Conservation (phyloP, 2,113 vertebrate genomes). For the Microcebus tavaratra region DNA sequence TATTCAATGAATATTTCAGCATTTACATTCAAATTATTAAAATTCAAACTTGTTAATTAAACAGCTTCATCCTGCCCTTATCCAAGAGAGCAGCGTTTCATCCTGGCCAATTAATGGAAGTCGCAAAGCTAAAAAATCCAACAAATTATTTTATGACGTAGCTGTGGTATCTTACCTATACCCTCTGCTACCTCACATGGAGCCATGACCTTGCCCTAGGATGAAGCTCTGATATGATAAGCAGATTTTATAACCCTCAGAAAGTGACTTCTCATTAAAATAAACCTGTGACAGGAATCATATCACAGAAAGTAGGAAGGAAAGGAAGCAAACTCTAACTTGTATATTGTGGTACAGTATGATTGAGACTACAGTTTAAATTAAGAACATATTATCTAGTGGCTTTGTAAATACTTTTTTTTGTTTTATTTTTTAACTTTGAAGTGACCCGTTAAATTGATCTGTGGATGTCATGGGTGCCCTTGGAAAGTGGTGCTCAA, state of each 20-base stretch:
- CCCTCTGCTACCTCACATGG: not conserved
- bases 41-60: slow-evolving; percentile 31
- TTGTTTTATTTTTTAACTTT: slow-evolving; percentile 37
- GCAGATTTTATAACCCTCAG: not conserved
- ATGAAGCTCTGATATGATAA: not conserved
- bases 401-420: slow-evolving; percentile 20
- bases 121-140: slow-evolving; percentile 29
- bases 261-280: slow-evolving; percentile 42
- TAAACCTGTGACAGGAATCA: slow-evolving; percentile 37
- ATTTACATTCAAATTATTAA: slow-evolving; percentile 25
- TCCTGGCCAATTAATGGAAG: not conserved
- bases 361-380: not conserved
- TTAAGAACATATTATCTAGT: not conserved
- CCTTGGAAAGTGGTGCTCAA: slow-evolving; percentile 61
- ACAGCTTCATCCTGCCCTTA: not conserved
- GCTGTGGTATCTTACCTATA: not conserved
- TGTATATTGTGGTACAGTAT: not conserved
- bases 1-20: not conserved
- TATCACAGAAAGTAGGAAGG: not conserved
- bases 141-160: not conserved
- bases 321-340: not conserved
- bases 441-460: slow-evolving; percentile 45
- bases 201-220: not conserved
- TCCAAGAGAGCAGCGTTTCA: not conserved
- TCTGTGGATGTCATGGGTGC: slow-evolving; percentile 28